Conservation (phyloP, 2,888 invertebrate genomes). For the Thyatira batis region DNA sequence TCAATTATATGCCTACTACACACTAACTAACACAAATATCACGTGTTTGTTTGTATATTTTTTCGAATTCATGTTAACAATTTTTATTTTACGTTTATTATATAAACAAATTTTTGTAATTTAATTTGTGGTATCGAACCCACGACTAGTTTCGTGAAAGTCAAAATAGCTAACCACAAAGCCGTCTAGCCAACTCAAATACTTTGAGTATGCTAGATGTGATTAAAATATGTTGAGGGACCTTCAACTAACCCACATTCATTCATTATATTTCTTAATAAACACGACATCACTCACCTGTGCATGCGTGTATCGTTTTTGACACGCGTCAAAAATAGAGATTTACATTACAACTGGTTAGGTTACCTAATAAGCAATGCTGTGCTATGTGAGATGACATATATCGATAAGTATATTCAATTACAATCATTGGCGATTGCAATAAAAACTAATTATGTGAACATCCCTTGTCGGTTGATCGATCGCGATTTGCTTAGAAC, state of each 20-base stretch:
- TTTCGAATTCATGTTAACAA: too few species aligned
- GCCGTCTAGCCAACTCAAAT: too few species aligned
- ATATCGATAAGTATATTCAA: constrained; percentile 34
- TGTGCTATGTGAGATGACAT: constrained; percentile 23
- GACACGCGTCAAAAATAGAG: constrained; percentile 5
- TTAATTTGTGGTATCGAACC: too few species aligned
- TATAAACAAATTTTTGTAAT: too few species aligned
- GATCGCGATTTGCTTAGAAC: constrained; percentile 25
- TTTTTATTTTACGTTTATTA: too few species aligned
- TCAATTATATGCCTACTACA: too few species aligned
- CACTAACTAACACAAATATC: too few species aligned
- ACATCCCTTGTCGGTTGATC: constrained; percentile 26
- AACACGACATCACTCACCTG: constrained; percentile 4
- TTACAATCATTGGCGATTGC: constrained; percentile 15
- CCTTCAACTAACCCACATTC: background rate
- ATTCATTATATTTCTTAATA: background rate
- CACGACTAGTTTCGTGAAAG: too few species aligned
- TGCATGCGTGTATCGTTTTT: constrained; percentile 4
- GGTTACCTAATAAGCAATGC: constrained; percentile 5
- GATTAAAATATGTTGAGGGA: background rate
- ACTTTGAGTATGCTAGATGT: too few species aligned
- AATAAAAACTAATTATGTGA: constrained; percentile 9
- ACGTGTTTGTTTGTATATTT: too few species aligned
- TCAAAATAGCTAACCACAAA: too few species aligned
- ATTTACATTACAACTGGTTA: constrained; percentile 5